Evolutionary conservation across 2,113 vertebrate genomes (phyloP), one percentile per base, ranked within the genome.

Genomic region (Albula glossodonta): DNA sequence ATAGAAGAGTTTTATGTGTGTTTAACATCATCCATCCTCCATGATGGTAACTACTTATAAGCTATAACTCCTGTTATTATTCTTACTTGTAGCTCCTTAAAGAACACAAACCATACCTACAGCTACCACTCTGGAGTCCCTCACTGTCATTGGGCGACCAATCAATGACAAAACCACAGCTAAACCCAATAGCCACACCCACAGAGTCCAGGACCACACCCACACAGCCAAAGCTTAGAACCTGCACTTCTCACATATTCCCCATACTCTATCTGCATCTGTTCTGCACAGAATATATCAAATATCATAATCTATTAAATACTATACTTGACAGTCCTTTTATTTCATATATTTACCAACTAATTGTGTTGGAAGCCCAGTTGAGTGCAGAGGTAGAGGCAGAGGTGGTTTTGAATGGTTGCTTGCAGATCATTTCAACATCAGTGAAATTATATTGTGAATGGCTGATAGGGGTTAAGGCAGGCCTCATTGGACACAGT

Each of bases 391-490:
- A 84, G 83, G 86, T 85, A 90, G 86, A 84, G 89, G 60, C 60
- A 90, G 89, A 80, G 85, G 88, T 84, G n/a, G n/a, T 89, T 90
- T 86, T 86, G 87, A 89, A 88, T 84, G 92, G 88, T 91, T 92
- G 93, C 90, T 91, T 92, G 88, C 80, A 96, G 92, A 96, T 96
- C 92, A 94, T 89, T 92, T 93, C 91, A 93, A 94, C 95, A 96
- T 96, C 94, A 85, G 93, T 41, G 31, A 41, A 41, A 41, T 41
- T 41, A 91, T 94, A 10, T 87, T 96, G 96, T 94, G 91, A 4
- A 89, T 94, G 92, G 95, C 94, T 85, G 96, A 97, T 96, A 96
- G 91, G 81, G 92, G 77, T 87, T 92, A 93, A 97, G 92, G 93
- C 85, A 88, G 93, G 94, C 93, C 93, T 95, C 92, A 89, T 88